A percentile compares a stretch with the other conserved stretches of the same genome.
These are phyloP conservation scores for Amorpha juglandis DNA, from an alignment of 2,888 invertebrate genomes.

Conservation along the genomic window DNA sequence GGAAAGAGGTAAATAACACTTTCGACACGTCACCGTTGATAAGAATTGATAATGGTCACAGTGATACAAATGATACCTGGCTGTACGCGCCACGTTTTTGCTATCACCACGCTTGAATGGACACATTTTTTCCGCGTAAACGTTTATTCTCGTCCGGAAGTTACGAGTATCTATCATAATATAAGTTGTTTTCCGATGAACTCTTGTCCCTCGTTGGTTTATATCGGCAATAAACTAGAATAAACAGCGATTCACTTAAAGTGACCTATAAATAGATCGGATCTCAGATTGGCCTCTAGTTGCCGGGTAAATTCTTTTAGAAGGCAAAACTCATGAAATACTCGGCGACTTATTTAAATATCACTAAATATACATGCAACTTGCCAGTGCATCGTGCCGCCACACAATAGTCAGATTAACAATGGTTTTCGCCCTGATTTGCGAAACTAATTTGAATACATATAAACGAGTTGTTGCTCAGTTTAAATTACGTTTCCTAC, in stretches of 20 bases:
- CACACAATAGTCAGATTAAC: slow-evolving; percentile 26
- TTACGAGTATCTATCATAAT: no score
- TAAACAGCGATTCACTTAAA: no score
- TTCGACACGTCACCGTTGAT: slow-evolving; percentile 13
- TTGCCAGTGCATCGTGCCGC: not conserved
- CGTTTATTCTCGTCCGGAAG: not conserved
- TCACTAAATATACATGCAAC: no score
- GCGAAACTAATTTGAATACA: slow-evolving; percentile 24
- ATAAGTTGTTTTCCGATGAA: no score
- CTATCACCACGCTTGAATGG: slow-evolving; percentile 3
- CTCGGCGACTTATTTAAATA: no score
- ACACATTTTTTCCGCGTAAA: not conserved
- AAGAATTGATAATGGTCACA: slow-evolving; percentile 18
- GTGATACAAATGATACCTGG: slow-evolving; percentile 2
- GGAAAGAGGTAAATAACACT: slow-evolving; percentile 12
- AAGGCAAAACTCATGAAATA: no score
- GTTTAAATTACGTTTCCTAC: not conserved
- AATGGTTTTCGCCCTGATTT: slow-evolving; percentile 23
- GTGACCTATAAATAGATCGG: no score
- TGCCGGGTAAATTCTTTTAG: no score
- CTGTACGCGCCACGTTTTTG: not conserved
- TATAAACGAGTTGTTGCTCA: slow-evolving; percentile 2
- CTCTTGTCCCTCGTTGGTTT: no score
- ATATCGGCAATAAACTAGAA: no score
- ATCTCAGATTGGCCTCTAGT: no score